Percentiles rank a stretch among this genome's conserved stretches.
phyloP scores from a whole-genome alignment of 2,888 invertebrate species.

The Cheilosia impressa region DNA sequence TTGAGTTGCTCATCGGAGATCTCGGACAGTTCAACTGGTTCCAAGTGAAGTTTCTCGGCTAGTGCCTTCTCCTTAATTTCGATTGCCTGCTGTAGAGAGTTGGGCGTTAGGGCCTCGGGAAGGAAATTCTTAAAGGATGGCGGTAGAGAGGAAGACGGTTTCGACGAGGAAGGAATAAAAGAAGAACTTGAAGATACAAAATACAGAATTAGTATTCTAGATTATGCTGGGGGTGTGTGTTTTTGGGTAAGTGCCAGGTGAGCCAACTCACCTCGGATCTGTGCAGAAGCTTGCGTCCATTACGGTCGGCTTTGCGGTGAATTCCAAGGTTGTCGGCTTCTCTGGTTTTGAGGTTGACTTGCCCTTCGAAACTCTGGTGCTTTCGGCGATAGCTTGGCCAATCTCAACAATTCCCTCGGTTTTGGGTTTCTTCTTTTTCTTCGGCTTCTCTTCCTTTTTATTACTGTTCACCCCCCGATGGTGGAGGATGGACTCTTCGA shows the following conservation, averaged over 20 bases:
- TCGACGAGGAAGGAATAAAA: conserved; percentile 62
- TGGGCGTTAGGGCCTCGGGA: conserved; percentile 86
- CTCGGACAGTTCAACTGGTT: conserved; percentile 79
- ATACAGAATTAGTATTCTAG: conserved; percentile 47
- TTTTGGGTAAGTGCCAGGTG: conserved; percentile 11
- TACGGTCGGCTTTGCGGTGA: conserved; percentile 82
- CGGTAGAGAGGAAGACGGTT: conserved; percentile 77
- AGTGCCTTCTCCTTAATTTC: conserved; percentile 89
- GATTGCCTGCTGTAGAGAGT: conserved; percentile 88
- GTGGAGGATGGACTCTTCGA: conserved; percentile 88
- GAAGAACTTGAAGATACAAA: conserved; percentile 67
- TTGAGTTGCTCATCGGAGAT: conserved; percentile 78
- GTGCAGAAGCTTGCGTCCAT: conserved; percentile 84
- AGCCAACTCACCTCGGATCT: conserved; percentile 76
- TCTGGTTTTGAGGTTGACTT: conserved; percentile 30
- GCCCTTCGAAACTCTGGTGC: not conserved
- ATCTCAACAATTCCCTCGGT: conserved; percentile 82
- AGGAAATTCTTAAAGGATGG: conserved; percentile 80
- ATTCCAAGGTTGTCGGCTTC: conserved; percentile 68
- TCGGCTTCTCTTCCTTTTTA: conserved; percentile 77
- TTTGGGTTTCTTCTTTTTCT: conserved; percentile 67
- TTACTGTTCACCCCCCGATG: conserved; percentile 85
- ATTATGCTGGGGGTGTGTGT: not conserved
- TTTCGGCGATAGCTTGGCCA: conserved; percentile 77
- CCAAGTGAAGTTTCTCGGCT: conserved; percentile 79